Evolutionary conservation across 1,140 invertebrate genomes (phyloP).

Genomic region (Leptinotarsa undecemlineata): DNA sequence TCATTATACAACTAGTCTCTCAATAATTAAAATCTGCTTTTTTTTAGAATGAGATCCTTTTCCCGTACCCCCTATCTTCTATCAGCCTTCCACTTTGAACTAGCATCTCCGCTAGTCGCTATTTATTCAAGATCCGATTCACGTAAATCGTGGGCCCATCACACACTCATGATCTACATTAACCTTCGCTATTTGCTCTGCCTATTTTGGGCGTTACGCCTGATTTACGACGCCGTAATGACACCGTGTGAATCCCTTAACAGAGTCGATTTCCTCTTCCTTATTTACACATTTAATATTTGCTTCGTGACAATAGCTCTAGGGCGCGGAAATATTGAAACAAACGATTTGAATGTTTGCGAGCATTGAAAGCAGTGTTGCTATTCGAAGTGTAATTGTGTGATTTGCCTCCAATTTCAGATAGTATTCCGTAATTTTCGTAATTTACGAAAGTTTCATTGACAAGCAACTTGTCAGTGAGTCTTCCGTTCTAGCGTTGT

Average conservation of each 20-base stretch:
- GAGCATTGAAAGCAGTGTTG: neutral
- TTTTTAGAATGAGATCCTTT: no score
- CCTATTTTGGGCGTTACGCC: constrained; percentile 14
- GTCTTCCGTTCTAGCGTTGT: no score
- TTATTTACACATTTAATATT: constrained; percentile 16
- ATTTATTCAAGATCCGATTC: constrained; percentile 8
- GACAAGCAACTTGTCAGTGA: no score
- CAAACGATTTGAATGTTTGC: neutral
- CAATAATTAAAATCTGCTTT: no score
- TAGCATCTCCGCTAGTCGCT: neutral
- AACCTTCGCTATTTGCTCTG: constrained; percentile 11
- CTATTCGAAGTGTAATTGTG: no score
- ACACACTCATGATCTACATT: constrained; percentile 2
- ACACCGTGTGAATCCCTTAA: constrained; percentile 19
- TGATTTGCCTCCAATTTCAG: no score
- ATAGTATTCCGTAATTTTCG: no score
- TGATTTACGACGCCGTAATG: neutral
- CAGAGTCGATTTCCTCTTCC: constrained; percentile 9
- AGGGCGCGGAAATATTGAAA: constrained; percentile 12
- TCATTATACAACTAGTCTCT: no score
- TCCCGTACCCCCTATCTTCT: no score
- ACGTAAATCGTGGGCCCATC: constrained; percentile 14
- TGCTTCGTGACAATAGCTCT: constrained; percentile 1
- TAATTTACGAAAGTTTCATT: no score
- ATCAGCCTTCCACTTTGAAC: no score